These are phyloP conservation scores for Malthinus flaveolus DNA, from an alignment of 2,888 invertebrate species.

Conservation along the genomic window DNA sequence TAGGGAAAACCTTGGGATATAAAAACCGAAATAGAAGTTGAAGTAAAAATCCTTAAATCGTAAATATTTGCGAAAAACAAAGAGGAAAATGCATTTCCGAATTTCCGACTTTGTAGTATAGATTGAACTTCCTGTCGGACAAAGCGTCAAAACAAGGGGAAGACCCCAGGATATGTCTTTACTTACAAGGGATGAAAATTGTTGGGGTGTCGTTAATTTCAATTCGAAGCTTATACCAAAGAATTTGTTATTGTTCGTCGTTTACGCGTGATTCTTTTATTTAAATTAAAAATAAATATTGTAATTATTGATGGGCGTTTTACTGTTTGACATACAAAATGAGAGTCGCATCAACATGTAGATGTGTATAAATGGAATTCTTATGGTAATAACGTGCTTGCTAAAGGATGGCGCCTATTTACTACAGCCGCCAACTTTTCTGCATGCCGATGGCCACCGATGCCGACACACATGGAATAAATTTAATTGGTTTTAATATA, in stretches of 20 bases:
- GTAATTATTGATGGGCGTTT: background rate
- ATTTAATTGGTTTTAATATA: conserved; percentile 10
- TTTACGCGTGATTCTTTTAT: background rate
- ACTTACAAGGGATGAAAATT: conserved; percentile 11
- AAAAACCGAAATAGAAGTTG: too few species aligned
- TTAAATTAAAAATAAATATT: background rate
- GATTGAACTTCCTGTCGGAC: conserved; percentile 28
- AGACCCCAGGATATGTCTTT: conserved; percentile 15
- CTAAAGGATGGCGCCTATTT: conserved; percentile 13
- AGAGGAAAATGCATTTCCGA: conserved; percentile 19
- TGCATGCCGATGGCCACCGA: background rate
- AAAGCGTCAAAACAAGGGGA: conserved; percentile 26
- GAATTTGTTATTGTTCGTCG: background rate
- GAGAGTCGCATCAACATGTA: background rate
- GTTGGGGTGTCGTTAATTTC: conserved; percentile 13
- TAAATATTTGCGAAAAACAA: conserved; percentile 19
- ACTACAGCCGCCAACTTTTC: conserved; percentile 7
- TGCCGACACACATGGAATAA: background rate
- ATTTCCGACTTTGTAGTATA: conserved; percentile 21
- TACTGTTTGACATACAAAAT: conserved; percentile 1
- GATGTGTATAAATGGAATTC: conserved; percentile 6
- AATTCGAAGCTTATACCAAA: conserved; percentile 6
- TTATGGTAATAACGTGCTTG: conserved; percentile 4
- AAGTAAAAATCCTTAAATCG: conserved; percentile 3
- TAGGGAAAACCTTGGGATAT: too few species aligned